phyloP scores from a whole-genome alignment of 2,797 vertebrate species.

The Clarias fuscus region DNA sequence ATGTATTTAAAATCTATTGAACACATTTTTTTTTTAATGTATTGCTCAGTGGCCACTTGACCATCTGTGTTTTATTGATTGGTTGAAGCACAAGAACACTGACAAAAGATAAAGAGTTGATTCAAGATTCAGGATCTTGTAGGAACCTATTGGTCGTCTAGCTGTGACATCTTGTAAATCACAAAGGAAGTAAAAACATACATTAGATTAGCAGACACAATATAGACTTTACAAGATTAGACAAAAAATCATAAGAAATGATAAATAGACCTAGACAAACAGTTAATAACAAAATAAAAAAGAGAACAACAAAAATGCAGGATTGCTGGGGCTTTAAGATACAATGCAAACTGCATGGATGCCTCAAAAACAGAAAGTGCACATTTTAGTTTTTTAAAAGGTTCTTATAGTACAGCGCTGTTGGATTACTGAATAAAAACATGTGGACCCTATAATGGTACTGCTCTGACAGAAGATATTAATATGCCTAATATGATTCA shows the following conservation, averaged over 20 bases:
- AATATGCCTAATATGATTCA: not conserved
- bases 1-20: not conserved
- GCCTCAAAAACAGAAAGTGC: not conserved
- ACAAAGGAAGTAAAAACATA: too few species aligned
- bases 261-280: not conserved
- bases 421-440: not conserved
- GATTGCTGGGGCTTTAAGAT: not conserved
- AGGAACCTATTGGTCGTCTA: too few species aligned
- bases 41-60: not conserved
- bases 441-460: not conserved
- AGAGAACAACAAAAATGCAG: not conserved
- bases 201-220: not conserved
- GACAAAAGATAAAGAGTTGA: not conserved
- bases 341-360: not conserved
- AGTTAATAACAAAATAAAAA: not conserved
- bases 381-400: not conserved
- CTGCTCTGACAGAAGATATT: not conserved
- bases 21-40: not conserved
- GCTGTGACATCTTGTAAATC: too few species aligned
- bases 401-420: not conserved
- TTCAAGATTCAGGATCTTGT: not conserved
- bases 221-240: not conserved
- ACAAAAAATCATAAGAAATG: not conserved
- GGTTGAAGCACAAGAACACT: not conserved
- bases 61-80: constrained; percentile 7